Evolutionary conservation across 1,140 invertebrate genomes (phyloP).

Genomic region (Drosophila trapezifrons): DNA sequence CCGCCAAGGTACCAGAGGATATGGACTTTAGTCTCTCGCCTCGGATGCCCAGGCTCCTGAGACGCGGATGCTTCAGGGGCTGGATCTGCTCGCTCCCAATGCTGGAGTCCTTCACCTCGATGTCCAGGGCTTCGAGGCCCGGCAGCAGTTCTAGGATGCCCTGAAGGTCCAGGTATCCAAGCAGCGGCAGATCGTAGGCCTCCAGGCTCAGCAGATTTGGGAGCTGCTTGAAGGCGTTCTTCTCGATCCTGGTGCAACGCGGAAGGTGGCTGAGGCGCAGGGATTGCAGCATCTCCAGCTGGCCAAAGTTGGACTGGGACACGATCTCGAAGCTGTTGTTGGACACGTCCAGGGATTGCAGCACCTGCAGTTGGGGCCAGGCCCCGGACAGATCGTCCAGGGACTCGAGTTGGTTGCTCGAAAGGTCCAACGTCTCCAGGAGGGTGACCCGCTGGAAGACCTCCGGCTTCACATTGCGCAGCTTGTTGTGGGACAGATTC

Average conservation of each 20-base stretch:
- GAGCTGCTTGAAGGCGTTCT: constrained; percentile 90
- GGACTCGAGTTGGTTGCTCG: constrained; percentile 89
- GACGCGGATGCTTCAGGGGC: constrained; percentile 90
- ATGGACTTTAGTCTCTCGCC: constrained; percentile 91
- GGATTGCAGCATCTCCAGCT: constrained; percentile 87
- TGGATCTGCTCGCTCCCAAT: constrained; percentile 93
- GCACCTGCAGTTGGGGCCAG: constrained; percentile 88
- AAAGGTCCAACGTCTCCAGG: constrained; percentile 91
- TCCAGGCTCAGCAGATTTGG: constrained; percentile 88
- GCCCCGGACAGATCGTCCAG: constrained; percentile 86
- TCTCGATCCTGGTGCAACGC: constrained; percentile 91
- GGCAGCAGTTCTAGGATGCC: constrained; percentile 90
- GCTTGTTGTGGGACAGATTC: constrained; percentile 92
- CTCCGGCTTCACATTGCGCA: constrained; percentile 87
- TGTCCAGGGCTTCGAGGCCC: constrained; percentile 89
- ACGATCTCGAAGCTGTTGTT: constrained; percentile 90
- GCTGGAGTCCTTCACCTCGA: constrained; percentile 93
- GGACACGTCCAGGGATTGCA: constrained; percentile 90
- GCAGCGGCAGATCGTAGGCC: constrained; percentile 89
- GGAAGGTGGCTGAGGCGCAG: constrained; percentile 89
- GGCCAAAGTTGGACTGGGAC: constrained; percentile 89
- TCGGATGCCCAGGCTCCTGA: constrained; percentile 89
- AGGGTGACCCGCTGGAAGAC: constrained; percentile 91
- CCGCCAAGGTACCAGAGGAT: constrained; percentile 92
- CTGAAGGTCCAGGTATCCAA: constrained; percentile 93